phyloP scores from a whole-genome alignment of 2,113 vertebrate genomes.

The Malaclemys terrapin region DNA sequence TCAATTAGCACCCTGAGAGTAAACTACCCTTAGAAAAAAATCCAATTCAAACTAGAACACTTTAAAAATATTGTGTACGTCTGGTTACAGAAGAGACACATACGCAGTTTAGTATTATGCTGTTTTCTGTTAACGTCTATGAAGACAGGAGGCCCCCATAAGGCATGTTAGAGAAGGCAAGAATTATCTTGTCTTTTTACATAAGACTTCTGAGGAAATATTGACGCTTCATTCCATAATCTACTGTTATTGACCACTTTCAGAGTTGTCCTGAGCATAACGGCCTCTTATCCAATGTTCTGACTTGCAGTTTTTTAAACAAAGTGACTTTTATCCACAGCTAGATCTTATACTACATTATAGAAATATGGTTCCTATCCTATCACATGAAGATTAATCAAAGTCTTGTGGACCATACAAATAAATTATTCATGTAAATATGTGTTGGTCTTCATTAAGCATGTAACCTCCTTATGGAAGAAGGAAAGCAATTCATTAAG shows the following conservation, averaged over 20 bases:
- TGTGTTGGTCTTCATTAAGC: background rate
- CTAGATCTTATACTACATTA: slow-evolving; percentile 53
- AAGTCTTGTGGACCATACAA: slow-evolving; percentile 19
- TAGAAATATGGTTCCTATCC: slow-evolving; percentile 37
- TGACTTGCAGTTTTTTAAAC: background rate
- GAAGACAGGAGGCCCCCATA: background rate
- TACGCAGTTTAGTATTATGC: background rate
- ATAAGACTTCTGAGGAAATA: background rate
- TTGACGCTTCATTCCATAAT: background rate
- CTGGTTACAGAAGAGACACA: background rate
- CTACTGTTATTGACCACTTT: slow-evolving; percentile 31
- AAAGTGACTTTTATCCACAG: slow-evolving; percentile 43
- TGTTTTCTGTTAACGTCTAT: background rate
- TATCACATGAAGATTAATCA: slow-evolving; percentile 23
- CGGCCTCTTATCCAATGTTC: slow-evolving; percentile 61
- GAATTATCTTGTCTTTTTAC: slow-evolving; percentile 56
- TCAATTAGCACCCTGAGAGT: background rate
- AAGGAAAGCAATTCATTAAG: slow-evolving; percentile 41
- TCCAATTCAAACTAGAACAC: background rate
- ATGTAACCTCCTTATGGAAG: background rate
- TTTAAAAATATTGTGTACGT: background rate
- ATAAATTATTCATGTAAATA: slow-evolving; percentile 8
- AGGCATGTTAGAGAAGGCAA: slow-evolving; percentile 15
- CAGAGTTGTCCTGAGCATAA: slow-evolving; percentile 39
- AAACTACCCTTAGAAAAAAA: slow-evolving; percentile 9